These are phyloP conservation scores for Atractosteus spatula DNA, from an alignment of 2,113 vertebrate species.

Conservation along the genomic window DNA sequence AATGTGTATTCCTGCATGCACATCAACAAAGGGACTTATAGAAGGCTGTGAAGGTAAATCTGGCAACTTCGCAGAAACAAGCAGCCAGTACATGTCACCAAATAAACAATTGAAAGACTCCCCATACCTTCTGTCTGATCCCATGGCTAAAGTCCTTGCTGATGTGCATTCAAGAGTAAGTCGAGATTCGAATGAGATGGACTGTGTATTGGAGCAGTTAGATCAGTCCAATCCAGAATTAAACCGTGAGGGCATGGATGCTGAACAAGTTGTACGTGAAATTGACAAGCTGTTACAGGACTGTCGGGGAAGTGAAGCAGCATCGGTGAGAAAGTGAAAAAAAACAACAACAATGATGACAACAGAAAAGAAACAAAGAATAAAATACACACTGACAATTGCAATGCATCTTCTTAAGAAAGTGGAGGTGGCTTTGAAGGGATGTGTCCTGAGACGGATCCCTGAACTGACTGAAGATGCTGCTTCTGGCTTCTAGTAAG, in stretches of 20 bases:
- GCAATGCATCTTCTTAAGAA: conserved; percentile 52
- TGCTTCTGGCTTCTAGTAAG: conserved; percentile 87
- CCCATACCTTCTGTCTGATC: conserved; percentile 70
- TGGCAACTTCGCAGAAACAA: conserved; percentile 75
- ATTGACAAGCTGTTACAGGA: conserved; percentile 98
- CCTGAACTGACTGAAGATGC: conserved; percentile 66
- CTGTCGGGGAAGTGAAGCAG: conserved; percentile 87
- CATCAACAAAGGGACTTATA: conserved; percentile 84
- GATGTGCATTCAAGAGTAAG: conserved; percentile 71
- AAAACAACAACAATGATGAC: conserved; percentile 30
- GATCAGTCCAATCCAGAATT: conserved; percentile 77
- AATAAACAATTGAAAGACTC: conserved; percentile 83
- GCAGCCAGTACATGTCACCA: conserved; percentile 87
- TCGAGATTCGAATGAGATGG: conserved; percentile 74
- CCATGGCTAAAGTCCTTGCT: conserved; percentile 76
- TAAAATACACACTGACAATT: conserved; percentile 45
- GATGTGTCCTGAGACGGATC: conserved; percentile 49
- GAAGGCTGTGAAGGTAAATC: conserved; percentile 89
- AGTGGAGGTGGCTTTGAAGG: conserved; percentile 46
- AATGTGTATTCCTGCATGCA: conserved; percentile 83
- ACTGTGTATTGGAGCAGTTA: conserved; percentile 72
- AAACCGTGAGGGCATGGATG: conserved; percentile 84
- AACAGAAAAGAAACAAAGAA: background rate
- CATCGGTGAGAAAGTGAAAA: conserved; percentile 86
- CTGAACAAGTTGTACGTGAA: conserved; percentile 94